Conservation (phyloP, 2,888 invertebrate genomes). For the Volucella bombylans region DNA sequence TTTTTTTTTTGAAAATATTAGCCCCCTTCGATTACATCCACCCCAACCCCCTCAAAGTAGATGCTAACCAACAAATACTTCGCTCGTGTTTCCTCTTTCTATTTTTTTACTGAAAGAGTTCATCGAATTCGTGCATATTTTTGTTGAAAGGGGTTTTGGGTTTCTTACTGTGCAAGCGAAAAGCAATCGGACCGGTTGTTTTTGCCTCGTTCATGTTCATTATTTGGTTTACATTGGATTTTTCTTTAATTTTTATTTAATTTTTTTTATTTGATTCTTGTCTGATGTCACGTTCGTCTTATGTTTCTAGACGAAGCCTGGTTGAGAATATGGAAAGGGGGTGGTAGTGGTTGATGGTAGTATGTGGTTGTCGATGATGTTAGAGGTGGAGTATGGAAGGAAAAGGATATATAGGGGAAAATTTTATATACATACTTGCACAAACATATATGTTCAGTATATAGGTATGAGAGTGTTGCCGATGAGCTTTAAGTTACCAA, state of each 20-base stretch:
- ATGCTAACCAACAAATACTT: slow-evolving; percentile 9
- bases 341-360: background rate
- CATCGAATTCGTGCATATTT: slow-evolving; percentile 39
- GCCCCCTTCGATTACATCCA: too few relatives aligned
- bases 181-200: slow-evolving; percentile 74
- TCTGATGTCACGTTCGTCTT: slow-evolving; percentile 55
- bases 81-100: background rate
- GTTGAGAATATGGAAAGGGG: background rate
- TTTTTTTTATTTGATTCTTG: background rate
- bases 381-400: background rate
- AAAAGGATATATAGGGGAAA: slow-evolving; percentile 32
- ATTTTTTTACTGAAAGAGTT: slow-evolving; percentile 8
- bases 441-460: too few relatives aligned
- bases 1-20: background rate
- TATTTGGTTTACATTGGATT: slow-evolving; percentile 68
- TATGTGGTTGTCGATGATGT: background rate
- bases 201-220: slow-evolving; percentile 71
- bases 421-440: slow-evolving; percentile 7
- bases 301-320: slow-evolving; percentile 36
- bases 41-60: background rate
- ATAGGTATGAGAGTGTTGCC: slow-evolving; percentile 28
- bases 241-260: slow-evolving; percentile 36
- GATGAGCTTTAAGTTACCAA: background rate
- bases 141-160: slow-evolving; percentile 34
- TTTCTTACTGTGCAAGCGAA: slow-evolving; percentile 23